phyloP scores from a whole-genome alignment of 37 sponge, comb jelly and placozoan species.

The Petrosia ficiformis region DNA sequence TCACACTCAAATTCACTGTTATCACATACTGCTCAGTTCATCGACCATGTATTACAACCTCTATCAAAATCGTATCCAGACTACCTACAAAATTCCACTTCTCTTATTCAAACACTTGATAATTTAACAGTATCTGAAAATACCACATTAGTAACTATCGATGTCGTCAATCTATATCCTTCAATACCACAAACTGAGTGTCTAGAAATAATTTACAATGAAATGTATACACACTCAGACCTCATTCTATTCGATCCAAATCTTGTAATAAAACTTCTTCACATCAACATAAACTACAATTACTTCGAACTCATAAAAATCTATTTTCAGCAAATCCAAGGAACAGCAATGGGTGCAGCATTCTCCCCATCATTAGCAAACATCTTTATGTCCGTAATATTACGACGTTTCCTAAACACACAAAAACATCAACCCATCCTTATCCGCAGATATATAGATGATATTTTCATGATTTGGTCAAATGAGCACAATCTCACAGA shows the following conservation, averaged over 20 bases:
- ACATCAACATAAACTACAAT: neutral
- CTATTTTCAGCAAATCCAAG: neutral
- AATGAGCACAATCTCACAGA: neutral
- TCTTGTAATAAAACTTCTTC: neutral
- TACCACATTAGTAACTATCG: neutral
- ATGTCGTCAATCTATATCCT: neutral
- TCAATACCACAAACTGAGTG: conserved; percentile 25
- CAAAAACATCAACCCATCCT: neutral
- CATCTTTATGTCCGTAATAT: neutral
- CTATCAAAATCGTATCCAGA: conserved; percentile 17
- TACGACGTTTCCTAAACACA: neutral
- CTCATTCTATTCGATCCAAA: neutral
- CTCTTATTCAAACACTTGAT: neutral
- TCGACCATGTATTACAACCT: conserved; percentile 24
- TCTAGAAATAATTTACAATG: conserved; percentile 13
- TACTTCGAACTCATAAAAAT: neutral
- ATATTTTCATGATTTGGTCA: neutral
- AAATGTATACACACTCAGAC: conserved; percentile 8
- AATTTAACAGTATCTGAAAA: neutral
- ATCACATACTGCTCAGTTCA: conserved; percentile 7
- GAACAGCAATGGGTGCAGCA: neutral
- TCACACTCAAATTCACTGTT: conserved; percentile 6
- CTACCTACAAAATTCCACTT: conserved; percentile 17
- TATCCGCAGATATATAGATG: neutral
- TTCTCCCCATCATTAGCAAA: neutral